phyloP scores from a whole-genome alignment of 2,113 vertebrate genomes.

The Pipra filicauda region DNA sequence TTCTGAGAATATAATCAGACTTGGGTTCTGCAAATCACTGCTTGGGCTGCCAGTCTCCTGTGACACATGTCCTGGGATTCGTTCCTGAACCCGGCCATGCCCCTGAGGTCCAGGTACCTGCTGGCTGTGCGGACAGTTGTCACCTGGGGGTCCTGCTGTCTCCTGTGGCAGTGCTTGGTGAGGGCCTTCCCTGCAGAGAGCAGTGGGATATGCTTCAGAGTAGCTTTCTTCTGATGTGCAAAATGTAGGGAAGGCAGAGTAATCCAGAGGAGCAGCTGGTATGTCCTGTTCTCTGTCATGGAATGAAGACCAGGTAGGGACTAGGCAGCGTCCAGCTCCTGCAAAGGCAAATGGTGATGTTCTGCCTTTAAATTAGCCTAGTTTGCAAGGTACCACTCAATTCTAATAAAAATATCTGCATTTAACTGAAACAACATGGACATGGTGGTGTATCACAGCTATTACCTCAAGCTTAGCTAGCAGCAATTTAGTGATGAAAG shows the following conservation, averaged over 20 bases:
- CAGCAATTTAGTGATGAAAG: not conserved
- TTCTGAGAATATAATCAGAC: not conserved
- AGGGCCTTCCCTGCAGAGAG: not conserved
- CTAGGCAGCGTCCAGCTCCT: not conserved
- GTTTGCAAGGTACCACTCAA: not conserved
- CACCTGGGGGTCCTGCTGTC: not conserved
- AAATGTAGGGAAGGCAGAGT: not conserved
- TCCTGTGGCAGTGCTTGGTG: not conserved
- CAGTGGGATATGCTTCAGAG: not conserved
- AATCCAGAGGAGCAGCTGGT: not conserved
- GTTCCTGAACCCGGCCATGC: not conserved
- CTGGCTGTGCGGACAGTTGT: not conserved
- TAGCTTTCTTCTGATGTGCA: not conserved
- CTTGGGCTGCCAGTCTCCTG: not conserved
- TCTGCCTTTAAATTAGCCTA: not conserved
- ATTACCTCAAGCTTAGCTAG: not conserved
- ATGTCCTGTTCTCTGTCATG: not conserved
- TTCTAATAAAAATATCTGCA: not conserved
- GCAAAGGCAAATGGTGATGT: not conserved
- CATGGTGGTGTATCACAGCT: not conserved
- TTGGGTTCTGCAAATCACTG: not conserved
- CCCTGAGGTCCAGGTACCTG: not conserved
- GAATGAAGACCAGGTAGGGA: not conserved
- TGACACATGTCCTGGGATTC: not conserved
- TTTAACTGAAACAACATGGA: not conserved